Evolutionary conservation across 2,113 vertebrate genomes (phyloP).

Genomic region (Psettodes erumei): DNA sequence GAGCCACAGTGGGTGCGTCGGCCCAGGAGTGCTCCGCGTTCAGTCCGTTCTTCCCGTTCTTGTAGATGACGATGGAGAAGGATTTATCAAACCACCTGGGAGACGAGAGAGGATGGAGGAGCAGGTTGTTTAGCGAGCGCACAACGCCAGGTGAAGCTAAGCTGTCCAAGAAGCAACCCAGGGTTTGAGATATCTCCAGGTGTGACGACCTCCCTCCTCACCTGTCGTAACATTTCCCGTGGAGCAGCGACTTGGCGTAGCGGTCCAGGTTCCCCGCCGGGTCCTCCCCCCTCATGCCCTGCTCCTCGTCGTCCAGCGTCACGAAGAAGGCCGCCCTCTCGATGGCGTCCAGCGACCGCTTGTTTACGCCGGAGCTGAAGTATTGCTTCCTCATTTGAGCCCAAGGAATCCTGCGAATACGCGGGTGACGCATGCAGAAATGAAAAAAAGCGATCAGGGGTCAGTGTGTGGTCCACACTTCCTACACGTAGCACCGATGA

Average conservation of each 20-base stretch:
- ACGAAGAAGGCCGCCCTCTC: constrained; percentile 90
- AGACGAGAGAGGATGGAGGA: background rate
- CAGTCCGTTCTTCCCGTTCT: constrained; percentile 89
- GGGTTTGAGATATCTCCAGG: too few species aligned
- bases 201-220: constrained; percentile 50
- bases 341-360: constrained; percentile 82
- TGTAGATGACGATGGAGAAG: constrained; percentile 89
- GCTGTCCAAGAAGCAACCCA: too few species aligned
- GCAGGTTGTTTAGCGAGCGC: too few species aligned
- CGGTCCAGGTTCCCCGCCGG: constrained; percentile 83
- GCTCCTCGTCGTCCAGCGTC: constrained; percentile 85
- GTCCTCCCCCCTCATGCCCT: constrained; percentile 85
- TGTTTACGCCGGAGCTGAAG: constrained; percentile 83
- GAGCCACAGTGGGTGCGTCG: constrained; percentile 88
- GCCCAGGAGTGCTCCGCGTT: constrained; percentile 94
- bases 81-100: constrained; percentile 93
- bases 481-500: too few species aligned
- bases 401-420: constrained; percentile 83
- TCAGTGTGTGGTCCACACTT: too few species aligned
- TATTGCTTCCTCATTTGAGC: constrained; percentile 80
- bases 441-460: too few species aligned
- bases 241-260: constrained; percentile 88
- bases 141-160: too few species aligned
- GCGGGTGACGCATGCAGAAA: too few species aligned
- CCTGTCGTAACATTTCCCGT: constrained; percentile 91